Percentiles rank a stretch among this genome's conserved stretches.
phyloP scores from a whole-genome alignment of 2,113 vertebrate species.

The Myrmophylax atrothorax region DNA sequence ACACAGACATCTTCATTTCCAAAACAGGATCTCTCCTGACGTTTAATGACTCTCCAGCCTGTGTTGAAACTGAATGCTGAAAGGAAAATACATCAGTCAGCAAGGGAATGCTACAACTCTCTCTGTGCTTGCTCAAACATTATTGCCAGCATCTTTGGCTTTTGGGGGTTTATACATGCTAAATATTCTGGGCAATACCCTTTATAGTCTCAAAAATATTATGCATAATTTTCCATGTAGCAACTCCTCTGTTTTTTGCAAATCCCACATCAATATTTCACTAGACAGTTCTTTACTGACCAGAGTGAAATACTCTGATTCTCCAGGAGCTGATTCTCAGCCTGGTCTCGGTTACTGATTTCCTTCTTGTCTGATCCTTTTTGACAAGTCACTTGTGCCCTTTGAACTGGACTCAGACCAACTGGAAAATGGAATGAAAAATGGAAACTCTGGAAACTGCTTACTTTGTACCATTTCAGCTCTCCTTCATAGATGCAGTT shows the following conservation, averaged over 20 bases:
- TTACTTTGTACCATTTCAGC: not conserved
- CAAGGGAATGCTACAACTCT: slow-evolving; percentile 5
- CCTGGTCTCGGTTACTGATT: not conserved
- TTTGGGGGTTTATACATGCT: not conserved
- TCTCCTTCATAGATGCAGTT: not conserved
- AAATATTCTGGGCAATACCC: not conserved
- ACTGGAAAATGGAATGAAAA: not conserved
- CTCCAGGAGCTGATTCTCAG: not conserved
- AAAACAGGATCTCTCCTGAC: slow-evolving; percentile 32
- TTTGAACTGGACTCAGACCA: not conserved
- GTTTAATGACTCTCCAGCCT: slow-evolving; percentile 44
- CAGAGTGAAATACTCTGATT: not conserved
- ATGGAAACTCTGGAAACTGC: not conserved
- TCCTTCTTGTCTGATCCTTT: not conserved
- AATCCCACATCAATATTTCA: not conserved
- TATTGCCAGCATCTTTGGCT: slow-evolving; percentile 23
- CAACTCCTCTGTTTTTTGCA: not conserved
- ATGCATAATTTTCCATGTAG: not conserved
- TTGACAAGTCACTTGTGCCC: not conserved
- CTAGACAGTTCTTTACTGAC: not conserved
- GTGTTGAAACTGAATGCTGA: slow-evolving; percentile 39
- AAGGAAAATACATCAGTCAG: slow-evolving; percentile 54
- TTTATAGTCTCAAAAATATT: not conserved
- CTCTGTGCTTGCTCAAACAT: not conserved
- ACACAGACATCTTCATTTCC: slow-evolving; percentile 33